Base-by-base conservation (phyloP, 64 coral and sea anemone species). In the Orbicella faveolata region DNA sequence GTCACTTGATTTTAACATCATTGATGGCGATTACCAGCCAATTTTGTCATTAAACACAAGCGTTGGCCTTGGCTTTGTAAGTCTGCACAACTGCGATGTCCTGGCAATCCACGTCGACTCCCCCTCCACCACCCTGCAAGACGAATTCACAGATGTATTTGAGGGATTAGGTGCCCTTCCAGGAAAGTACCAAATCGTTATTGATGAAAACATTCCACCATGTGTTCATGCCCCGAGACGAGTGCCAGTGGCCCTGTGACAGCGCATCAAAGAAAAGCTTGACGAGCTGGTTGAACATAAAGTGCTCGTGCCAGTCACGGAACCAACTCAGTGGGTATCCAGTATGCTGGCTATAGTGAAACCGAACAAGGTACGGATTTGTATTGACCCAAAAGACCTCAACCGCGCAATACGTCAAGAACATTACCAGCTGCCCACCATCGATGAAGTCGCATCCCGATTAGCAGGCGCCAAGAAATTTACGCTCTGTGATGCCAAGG, bases 271-370 rank as follows among this genome's bases (percentile, higher is more conserved):
- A 86, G 21, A 25, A 21, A 85, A 91, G 35, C 61, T 91, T 7
- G 80, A 84, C 52, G 73, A 91, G 33, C 25, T 91, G 23, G 80
- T 75, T 37, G 52, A 85, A 12, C 59, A 73, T 7, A 52, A 85
- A 39, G 80, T 84, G n/a, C 84, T 91, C 10, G 61, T 78, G 5
- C 90, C 80, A 68, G 80, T 84, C 6, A 75, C 61, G 6, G 77
- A 91, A 52, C 89, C 80, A 4, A 91, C 79, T 8, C 39, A 69
- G 36, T 75, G 89, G 89, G 89, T 84, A 23, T 91, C 89, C 65
- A 91, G 89, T 54, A 91, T 91, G 89, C 48, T 83, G 52, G 72
- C 52, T 80, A n/a, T 30, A 30, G 30, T 30, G 0, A 30, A 30
- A 30, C 30, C 30, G 30, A 30, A 30, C 30, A 30, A 30, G 30